Conservation (phyloP, 1,140 invertebrate species). For the Asbolus verrucosus region DNA sequence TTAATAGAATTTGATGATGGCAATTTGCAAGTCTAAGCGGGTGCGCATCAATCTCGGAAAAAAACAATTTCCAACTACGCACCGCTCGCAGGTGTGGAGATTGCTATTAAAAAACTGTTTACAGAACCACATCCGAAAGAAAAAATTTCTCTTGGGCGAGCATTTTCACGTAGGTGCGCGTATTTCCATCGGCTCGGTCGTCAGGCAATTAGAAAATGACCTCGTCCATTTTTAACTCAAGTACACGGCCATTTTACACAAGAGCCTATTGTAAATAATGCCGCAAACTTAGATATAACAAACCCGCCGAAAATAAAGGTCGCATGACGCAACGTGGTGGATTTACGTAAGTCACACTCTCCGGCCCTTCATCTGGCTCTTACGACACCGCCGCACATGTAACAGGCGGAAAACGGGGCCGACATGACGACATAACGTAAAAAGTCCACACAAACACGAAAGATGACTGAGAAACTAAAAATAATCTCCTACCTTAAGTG, state of each 20-base stretch:
- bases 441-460: too few species aligned
- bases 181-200: neutral
- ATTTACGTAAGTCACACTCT: neutral
- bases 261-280: slow-evolving; percentile 25
- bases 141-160: neutral
- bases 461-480: too few species aligned
- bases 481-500: too few species aligned
- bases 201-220: slow-evolving; percentile 2
- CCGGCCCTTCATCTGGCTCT: too few species aligned
- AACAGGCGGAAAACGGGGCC: too few species aligned
- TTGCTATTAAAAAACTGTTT: too few species aligned
- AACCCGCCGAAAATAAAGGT: neutral
- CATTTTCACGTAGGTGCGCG: neutral
- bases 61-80: neutral
- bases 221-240: neutral
- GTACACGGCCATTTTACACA: slow-evolving; percentile 35
- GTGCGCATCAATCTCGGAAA: neutral
- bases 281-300: neutral
- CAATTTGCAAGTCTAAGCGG: slow-evolving; percentile 19
- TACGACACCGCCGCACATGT: too few species aligned
- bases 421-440: too few species aligned
- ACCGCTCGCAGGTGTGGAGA: neutral
- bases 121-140: too few species aligned
- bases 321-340: neutral
- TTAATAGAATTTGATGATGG: slow-evolving; percentile 9